Evolutionary conservation across 2,113 vertebrate species (phyloP), one percentile per base, ranked within the genome.

Genomic region (Loxodonta africana): DNA sequence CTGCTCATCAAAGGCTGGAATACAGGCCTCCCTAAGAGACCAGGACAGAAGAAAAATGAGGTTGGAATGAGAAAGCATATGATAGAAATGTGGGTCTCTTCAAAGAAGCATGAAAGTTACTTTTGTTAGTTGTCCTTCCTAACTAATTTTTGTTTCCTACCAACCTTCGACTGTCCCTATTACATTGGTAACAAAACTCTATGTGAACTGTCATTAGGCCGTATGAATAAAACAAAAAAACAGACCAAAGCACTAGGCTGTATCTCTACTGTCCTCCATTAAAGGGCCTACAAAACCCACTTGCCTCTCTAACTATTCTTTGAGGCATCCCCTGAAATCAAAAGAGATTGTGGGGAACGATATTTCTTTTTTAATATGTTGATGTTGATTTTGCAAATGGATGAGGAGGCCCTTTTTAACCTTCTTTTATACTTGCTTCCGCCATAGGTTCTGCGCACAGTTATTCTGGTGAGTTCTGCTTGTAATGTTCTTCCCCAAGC

Each of bases 41-140:
- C 0, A 77, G 95, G 51, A 83, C 5, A 89, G 78, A 88, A 83
- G 20, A 87, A 94, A 83, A 77, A 44, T 78, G 78, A 95, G 7
- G 46, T 93, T 37, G 20, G 15, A 76, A 83, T 90, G 26, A 69
- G 41, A 12, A 93, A 65, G 15, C 30, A 65, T 1, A 7, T 48
- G 30, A 62, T 9, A 93, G 63, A 62, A 88, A 82, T 78, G 15
- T 53, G 14, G 41, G 20, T 81, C 88, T 90, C 60, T 65, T 81
- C 71, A 96, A 93, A 93, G 84, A 87, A 91, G 63, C 89, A 28
- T 88, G 48, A 78, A 95, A n/a, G 67, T 81, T 78, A 76, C 15
- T 57, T 57, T 57, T 57, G 53, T 57, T 57, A 57, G 53, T 57
- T 57, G 53, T 57, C 53, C 53, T 57, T 57, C 53, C 53, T 57